Base-by-base conservation (phyloP, 2,797 vertebrate species). In the Rhinella marina region DNA sequence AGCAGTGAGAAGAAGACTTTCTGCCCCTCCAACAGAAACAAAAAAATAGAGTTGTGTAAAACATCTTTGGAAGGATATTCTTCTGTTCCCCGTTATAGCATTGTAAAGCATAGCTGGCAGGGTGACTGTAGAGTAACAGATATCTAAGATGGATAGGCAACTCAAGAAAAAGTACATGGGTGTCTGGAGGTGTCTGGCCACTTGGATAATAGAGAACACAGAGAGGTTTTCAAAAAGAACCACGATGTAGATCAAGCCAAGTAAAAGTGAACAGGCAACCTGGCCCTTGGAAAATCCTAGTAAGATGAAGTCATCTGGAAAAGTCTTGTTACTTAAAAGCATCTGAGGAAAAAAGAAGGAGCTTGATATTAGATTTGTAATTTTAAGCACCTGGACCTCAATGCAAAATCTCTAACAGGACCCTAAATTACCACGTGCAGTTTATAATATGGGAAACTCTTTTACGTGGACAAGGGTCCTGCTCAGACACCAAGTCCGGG, bases 121-220 rank as follows among this genome's bases (percentile, higher is more conserved):
- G 0, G 92, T 92, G 76, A 91, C 92, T 0, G 89, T 90, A 8
- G 91, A 91, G 79, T 87, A 92, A 88, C 92, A 91, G 10, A 93
- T 81, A 13, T 92, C 92, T 82, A 93, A 87, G 56, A 91, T 90
- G 76, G 92, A 92, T 27, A 92, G 81, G 64, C 91, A 92, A 41
- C 90, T 90, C 80, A 94, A 88, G 61, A 93, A 90, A 86, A 93
- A 91, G 85, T 92, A 94, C 92, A 91, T 92, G 0, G 90, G 91
- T 0, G 88, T 90, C 62, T 92, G 90, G 29, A 92, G 92, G 25
- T 5, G 10, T 19, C 84, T 48, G 29, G 91, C 88, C 0, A 72
- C 25, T 79, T 85, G 72, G 80, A 90, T 90, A 82, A 85, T 57
- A 25, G 73, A 79, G 68, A 93, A 81, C 68, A 91, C 90, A 68